A percentile compares a stretch with the other conserved stretches of the same genome.
phyloP scores from a whole-genome alignment of 2,888 invertebrate species.

The Cynaeus angustus region DNA sequence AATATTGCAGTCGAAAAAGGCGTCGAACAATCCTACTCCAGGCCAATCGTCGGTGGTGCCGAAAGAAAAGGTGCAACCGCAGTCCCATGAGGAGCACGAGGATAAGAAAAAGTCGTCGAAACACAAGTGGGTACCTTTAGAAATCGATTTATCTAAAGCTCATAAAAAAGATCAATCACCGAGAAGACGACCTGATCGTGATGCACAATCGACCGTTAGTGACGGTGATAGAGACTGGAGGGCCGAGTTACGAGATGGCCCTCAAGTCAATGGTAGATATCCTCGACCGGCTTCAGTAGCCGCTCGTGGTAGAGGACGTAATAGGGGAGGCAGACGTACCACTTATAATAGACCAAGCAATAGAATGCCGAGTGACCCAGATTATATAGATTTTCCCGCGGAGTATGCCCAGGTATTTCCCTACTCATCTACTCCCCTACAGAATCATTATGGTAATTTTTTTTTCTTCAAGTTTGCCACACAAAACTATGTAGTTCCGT shows the following conservation, averaged over 20 bases:
- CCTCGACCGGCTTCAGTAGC: slow-evolving; percentile 65
- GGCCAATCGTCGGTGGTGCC: slow-evolving; percentile 46
- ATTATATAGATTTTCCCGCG: slow-evolving; percentile 72
- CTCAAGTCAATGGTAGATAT: slow-evolving; percentile 62
- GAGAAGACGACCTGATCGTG: slow-evolving; percentile 55
- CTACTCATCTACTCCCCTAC: slow-evolving; percentile 22
- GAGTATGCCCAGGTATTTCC: slow-evolving; percentile 71
- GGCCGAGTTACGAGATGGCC: slow-evolving; percentile 62
- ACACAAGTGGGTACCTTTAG: slow-evolving; percentile 94
- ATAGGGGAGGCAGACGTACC: slow-evolving; percentile 72
- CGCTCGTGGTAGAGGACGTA: slow-evolving; percentile 71
- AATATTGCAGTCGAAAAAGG: slow-evolving; percentile 42
- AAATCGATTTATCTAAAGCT: slow-evolving; percentile 86
- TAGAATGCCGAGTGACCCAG: slow-evolving; percentile 71
- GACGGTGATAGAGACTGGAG: slow-evolving; percentile 70
- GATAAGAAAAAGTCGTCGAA: slow-evolving; percentile 72
- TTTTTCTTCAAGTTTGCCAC: slow-evolving; percentile 38
- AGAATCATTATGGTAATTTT: slow-evolving; percentile 36
- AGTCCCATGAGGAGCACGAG: slow-evolving; percentile 69
- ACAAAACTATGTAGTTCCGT: slow-evolving; percentile 70
- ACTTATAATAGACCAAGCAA: slow-evolving; percentile 69
- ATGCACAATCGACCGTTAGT: slow-evolving; percentile 68
- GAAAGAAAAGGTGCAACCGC: slow-evolving; percentile 66
- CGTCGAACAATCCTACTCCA: slow-evolving; percentile 22
- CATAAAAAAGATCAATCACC: slow-evolving; percentile 79